Conservation (phyloP, 2,113 vertebrate genomes). For the Ammodytes marinus region DNA sequence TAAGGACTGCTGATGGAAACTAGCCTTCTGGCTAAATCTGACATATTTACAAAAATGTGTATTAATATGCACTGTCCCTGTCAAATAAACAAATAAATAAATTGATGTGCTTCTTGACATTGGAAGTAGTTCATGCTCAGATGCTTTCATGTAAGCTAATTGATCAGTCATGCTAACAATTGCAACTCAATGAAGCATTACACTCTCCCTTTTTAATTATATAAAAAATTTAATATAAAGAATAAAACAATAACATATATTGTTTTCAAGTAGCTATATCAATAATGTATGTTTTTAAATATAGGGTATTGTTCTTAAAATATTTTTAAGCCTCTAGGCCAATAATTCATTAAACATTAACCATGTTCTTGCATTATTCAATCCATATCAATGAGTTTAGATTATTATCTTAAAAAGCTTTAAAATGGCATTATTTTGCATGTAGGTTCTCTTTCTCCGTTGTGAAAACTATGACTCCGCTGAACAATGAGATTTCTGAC, state of each 20-base stretch:
- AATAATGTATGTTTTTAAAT: slow-evolving; percentile 48
- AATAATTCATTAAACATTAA: slow-evolving; percentile 43
- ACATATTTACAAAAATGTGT: too few species aligned
- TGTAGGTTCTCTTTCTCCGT: background rate
- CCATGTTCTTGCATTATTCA: slow-evolving; percentile 46
- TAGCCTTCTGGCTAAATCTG: too few species aligned
- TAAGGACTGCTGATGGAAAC: too few species aligned
- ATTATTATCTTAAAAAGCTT: slow-evolving; percentile 1
- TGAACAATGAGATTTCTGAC: slow-evolving; percentile 26
- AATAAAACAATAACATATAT: background rate
- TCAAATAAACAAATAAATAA: too few species aligned
- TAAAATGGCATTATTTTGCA: background rate
- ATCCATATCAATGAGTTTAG: background rate
- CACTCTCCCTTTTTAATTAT: background rate
- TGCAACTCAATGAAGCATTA: background rate
- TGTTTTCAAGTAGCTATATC: slow-evolving; percentile 9
- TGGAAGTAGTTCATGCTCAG: too few species aligned
- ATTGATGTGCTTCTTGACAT: too few species aligned
- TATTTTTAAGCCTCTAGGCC: slow-evolving; percentile 20
- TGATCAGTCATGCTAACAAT: background rate
- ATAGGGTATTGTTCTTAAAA: slow-evolving; percentile 27
- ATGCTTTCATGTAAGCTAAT: too few species aligned
- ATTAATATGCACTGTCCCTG: too few species aligned
- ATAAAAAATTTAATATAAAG: background rate
- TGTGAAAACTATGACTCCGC: slow-evolving; percentile 13